Evolutionary conservation across 1,140 invertebrate genomes (phyloP).

Genomic region (Solenopsis fugax): DNA sequence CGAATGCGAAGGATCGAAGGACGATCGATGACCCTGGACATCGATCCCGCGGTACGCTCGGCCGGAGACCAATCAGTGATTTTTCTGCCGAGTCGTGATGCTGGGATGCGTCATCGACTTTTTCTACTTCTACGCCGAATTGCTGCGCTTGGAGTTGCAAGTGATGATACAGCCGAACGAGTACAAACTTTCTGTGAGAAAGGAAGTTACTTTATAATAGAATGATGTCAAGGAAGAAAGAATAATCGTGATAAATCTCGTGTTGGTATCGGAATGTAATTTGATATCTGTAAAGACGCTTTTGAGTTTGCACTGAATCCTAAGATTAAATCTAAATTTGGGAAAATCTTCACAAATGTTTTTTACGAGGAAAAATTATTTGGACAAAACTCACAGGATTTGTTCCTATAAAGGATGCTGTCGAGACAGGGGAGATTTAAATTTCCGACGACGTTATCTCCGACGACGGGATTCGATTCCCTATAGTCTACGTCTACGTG

Average conservation of each 20-base stretch:
- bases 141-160: conserved; percentile 81
- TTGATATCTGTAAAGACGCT: not conserved
- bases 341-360: not conserved
- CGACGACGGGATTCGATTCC: not conserved
- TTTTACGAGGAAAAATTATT: not conserved
- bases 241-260: not conserved
- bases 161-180: conserved; percentile 79
- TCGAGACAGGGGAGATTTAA: conserved; percentile 36
- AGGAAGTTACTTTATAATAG: not conserved
- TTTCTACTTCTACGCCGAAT: conserved; percentile 80
- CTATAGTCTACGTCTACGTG: not conserved
- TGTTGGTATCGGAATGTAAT: not conserved
- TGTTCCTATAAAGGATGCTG: not conserved
- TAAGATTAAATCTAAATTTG: not conserved
- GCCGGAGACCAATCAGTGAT: not conserved
- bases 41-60: not conserved
- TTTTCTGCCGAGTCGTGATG: conserved; percentile 75
- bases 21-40: conserved; percentile 44
- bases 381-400: not conserved
- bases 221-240: not conserved
- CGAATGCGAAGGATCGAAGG: conserved; percentile 26
- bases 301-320: not conserved
- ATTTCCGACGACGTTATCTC: conserved; percentile 8
- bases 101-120: conserved; percentile 81
- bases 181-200: conserved; percentile 77